Evolutionary conservation across 2,113 vertebrate genomes (phyloP).

Genomic region (Siniperca chuatsi): DNA sequence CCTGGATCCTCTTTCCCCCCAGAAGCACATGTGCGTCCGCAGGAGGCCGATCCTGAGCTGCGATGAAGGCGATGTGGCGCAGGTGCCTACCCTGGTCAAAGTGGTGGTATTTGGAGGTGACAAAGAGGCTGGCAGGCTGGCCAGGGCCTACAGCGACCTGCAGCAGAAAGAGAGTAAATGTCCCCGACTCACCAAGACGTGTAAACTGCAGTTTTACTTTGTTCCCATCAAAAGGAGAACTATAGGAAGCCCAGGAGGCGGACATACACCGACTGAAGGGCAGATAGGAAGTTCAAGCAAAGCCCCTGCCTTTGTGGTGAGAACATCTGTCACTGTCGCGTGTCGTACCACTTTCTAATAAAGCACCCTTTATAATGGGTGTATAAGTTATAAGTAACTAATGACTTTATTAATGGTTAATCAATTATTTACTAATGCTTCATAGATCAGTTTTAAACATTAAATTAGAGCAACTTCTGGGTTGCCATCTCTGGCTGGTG

Average conservation of each 20-base stretch:
- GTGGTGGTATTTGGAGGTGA: slow-evolving; percentile 95
- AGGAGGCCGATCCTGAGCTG: slow-evolving; percentile 92
- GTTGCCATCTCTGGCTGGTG: background rate
- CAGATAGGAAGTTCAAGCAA: slow-evolving; percentile 56
- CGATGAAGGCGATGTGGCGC: slow-evolving; percentile 68
- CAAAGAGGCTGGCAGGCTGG: slow-evolving; percentile 91
- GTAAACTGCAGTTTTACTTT: slow-evolving; percentile 93
- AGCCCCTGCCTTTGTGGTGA: slow-evolving; percentile 52
- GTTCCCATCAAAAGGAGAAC: slow-evolving; percentile 87
- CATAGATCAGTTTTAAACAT: background rate
- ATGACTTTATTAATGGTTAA: background rate
- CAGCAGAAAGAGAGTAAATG: slow-evolving; percentile 88
- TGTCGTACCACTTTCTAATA: too few relatives aligned
- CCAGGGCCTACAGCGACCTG: slow-evolving; percentile 91
- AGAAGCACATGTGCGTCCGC: slow-evolving; percentile 78
- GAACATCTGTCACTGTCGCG: slow-evolving; percentile 4
- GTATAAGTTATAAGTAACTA: background rate
- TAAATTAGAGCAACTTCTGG: background rate
- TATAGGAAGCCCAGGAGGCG: slow-evolving; percentile 38
- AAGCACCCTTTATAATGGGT: background rate
- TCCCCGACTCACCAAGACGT: slow-evolving; percentile 88
- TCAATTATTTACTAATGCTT: background rate
- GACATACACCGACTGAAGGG: slow-evolving; percentile 18
- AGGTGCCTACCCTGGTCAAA: slow-evolving; percentile 80
- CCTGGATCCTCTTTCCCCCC: slow-evolving; percentile 29